phyloP scores from a whole-genome alignment of 2,797 vertebrate genomes.

The Amazonetta brasiliensis region DNA sequence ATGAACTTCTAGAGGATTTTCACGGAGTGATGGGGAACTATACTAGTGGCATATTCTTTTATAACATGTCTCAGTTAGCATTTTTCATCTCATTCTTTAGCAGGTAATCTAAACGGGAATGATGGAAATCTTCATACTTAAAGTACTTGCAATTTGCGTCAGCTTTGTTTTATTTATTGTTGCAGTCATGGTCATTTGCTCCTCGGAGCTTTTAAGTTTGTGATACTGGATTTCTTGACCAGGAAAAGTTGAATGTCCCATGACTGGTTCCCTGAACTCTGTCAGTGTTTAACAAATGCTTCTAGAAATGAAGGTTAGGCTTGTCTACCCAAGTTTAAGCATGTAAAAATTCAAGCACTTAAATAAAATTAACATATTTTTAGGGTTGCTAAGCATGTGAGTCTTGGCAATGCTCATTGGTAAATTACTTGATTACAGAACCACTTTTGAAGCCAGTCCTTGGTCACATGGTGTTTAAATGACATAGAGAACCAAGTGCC shows the following conservation, averaged over 20 bases:
- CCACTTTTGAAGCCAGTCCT: not conserved
- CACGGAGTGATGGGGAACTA: not conserved
- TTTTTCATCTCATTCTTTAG: not conserved
- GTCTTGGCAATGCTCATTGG: not conserved
- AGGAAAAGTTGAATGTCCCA: not conserved
- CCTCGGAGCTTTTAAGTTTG: not conserved
- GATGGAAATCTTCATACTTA: not conserved
- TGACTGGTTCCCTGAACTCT: not conserved
- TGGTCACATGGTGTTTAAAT: not conserved
- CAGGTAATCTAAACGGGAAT: not conserved
- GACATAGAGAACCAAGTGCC: not conserved
- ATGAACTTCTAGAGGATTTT: not conserved
- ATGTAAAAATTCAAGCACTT: not conserved
- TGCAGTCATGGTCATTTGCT: not conserved
- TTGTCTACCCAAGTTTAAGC: conserved; percentile 5
- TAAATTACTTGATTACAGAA: not conserved
- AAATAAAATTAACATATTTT: not conserved
- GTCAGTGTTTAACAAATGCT: not conserved
- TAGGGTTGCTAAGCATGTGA: not conserved
- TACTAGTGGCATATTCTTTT: not conserved
- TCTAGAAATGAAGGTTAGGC: conserved; percentile 11
- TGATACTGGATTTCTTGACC: not conserved
- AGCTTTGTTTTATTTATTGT: not conserved
- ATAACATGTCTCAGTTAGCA: not conserved
- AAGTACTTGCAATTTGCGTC: not conserved